Conservation (phyloP, 2,797 vertebrate species). For the Typhlichthys subterraneus region DNA sequence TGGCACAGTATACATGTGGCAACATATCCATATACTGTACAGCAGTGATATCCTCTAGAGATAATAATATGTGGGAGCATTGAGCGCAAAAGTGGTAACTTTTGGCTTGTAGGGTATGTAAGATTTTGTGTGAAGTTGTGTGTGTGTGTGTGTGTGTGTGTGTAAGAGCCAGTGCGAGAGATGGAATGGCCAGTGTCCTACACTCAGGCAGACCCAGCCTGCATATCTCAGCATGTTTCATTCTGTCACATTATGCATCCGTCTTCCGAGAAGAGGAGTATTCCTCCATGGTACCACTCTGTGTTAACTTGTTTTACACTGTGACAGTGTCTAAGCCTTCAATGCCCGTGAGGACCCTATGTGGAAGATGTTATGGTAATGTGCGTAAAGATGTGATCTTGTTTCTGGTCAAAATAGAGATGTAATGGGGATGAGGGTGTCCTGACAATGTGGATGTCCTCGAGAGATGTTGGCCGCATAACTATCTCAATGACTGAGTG, state of each 20-base stretch:
- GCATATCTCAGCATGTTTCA: conserved; percentile 29
- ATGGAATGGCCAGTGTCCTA: not conserved
- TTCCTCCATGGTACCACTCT: conserved; percentile 3
- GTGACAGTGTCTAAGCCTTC: conserved; percentile 10
- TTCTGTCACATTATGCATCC: conserved; percentile 25
- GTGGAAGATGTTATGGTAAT: conserved; percentile 3
- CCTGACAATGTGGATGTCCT: conserved; percentile 23
- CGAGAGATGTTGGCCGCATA: conserved; percentile 12
- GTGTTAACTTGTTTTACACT: not conserved
- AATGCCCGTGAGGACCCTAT: conserved; percentile 3
- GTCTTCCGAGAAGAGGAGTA: conserved; percentile 16
- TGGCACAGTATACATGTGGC: too few relatives aligned
- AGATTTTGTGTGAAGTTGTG: not conserved
- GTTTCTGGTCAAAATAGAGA: conserved; percentile 12
- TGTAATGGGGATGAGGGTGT: conserved; percentile 5
- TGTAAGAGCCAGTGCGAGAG: not conserved
- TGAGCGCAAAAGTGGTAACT: too few relatives aligned
- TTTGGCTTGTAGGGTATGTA: too few relatives aligned
- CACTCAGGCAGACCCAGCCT: not conserved
- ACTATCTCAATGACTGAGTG: conserved; percentile 25
- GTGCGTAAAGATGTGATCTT: not conserved
- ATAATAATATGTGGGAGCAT: too few relatives aligned
- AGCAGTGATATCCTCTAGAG: too few relatives aligned
- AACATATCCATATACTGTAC: too few relatives aligned
- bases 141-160: conserved; percentile 12